Conservation (phyloP, 2,113 vertebrate species). For the Phoxinus phoxinus region DNA sequence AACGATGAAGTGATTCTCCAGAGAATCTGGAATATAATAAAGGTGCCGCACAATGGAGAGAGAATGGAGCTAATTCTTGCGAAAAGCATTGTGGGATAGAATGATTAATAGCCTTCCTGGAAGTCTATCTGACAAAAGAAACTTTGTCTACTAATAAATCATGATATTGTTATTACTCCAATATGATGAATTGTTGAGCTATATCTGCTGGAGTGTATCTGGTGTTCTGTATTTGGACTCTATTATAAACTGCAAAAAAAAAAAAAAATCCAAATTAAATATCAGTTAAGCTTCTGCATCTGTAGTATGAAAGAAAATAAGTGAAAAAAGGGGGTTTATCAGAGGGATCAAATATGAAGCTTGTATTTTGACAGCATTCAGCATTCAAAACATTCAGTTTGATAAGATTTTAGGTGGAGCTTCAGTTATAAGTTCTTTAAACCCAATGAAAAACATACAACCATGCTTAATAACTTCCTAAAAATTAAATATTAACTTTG, state of each 20-base stretch:
- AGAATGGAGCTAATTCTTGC: slow-evolving; percentile 67
- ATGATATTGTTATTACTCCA: slow-evolving; percentile 78
- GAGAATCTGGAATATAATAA: slow-evolving; percentile 70
- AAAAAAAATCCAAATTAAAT: neutral
- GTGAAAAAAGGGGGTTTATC: neutral
- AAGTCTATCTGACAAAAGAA: slow-evolving; percentile 70
- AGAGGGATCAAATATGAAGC: neutral
- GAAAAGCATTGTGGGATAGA: slow-evolving; percentile 66
- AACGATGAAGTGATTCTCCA: slow-evolving; percentile 72
- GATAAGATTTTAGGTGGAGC: neutral
- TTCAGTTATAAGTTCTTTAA: neutral
- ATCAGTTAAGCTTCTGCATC: neutral
- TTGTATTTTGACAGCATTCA: neutral
- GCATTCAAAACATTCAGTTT: no score
- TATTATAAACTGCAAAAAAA: slow-evolving; percentile 58
- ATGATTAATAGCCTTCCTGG: slow-evolving; percentile 76
- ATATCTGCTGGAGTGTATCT: slow-evolving; percentile 59
- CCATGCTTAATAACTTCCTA: neutral
- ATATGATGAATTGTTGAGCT: slow-evolving; percentile 73
- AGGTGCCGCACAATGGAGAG: slow-evolving; percentile 61
- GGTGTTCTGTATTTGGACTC: slow-evolving; percentile 70
- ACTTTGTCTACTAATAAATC: slow-evolving; percentile 75
- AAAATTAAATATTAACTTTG: neutral
- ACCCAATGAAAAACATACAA: neutral
- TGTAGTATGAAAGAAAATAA: no score